phyloP scores from a whole-genome alignment of 2,888 invertebrate species.

The Acrobasis suavella region DNA sequence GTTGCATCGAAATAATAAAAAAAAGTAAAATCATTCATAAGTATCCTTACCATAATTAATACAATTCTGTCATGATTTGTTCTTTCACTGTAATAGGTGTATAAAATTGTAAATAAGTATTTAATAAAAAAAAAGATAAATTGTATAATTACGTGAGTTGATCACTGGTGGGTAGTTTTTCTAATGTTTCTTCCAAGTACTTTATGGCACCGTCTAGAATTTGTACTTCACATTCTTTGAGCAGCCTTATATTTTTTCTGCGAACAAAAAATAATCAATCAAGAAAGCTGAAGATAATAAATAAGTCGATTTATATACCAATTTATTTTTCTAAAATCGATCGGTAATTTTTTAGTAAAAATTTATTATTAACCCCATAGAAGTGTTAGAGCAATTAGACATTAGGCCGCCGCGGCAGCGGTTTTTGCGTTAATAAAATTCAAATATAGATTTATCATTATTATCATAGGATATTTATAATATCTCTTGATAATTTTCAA shows the following conservation, averaged over 20 bases:
- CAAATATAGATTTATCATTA: too few relatives aligned
- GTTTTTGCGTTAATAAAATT: too few relatives aligned
- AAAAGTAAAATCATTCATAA: conserved; percentile 33
- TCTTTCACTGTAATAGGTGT: conserved; percentile 25
- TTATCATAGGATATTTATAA: too few relatives aligned
- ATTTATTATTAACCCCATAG: too few relatives aligned
- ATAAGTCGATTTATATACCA: too few relatives aligned
- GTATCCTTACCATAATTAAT: conserved; percentile 31
- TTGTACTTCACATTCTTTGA: conserved; percentile 74
- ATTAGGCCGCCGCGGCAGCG: too few relatives aligned
- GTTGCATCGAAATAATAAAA: conserved; percentile 41
- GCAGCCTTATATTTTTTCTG: conserved; percentile 67
- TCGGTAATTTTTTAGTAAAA: too few relatives aligned
- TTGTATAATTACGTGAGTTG: conserved; percentile 34
- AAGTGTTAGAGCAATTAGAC: too few relatives aligned
- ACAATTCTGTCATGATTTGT: conserved; percentile 58
- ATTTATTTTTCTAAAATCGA: too few relatives aligned
- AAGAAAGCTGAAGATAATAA: too few relatives aligned
- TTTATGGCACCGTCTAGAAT: conserved; percentile 69
- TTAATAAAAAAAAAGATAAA: neutral
- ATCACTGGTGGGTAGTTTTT: conserved; percentile 50
- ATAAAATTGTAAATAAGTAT: neutral
- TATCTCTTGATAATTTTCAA: too few relatives aligned
- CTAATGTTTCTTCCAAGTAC: conserved; percentile 55
- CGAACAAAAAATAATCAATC: conserved; percentile 36